A percentile compares a stretch with the other conserved stretches of the same genome.
These are phyloP conservation scores for Stegastes partitus DNA, from an alignment of 2,113 vertebrate species.

Conservation along the genomic window DNA sequence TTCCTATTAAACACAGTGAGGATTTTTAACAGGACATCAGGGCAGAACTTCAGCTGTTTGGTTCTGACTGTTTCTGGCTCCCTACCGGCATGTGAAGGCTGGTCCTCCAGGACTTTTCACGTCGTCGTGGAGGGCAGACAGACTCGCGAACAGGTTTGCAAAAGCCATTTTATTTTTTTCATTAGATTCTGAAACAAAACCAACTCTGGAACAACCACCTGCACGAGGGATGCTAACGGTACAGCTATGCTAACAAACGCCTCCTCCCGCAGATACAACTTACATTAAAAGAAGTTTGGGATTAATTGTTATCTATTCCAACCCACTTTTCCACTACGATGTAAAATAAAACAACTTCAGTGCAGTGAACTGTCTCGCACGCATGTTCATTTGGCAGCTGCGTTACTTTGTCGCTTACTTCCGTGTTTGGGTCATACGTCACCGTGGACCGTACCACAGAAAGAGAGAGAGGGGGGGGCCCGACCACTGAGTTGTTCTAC, in stretches of 20 bases:
- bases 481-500: background rate
- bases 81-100: constrained; percentile 27
- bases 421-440: constrained; percentile 40
- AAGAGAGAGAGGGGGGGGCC: background rate
- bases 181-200: background rate
- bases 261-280: too few relatives aligned
- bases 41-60: background rate
- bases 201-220: background rate
- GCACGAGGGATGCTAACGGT: background rate
- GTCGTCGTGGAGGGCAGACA: constrained; percentile 15
- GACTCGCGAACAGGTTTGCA: constrained; percentile 58
- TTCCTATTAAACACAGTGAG: constrained; percentile 25
- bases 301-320: background rate
- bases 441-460: constrained; percentile 11
- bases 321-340: too few relatives aligned
- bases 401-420: background rate
- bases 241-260: background rate
- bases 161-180: constrained; percentile 58
- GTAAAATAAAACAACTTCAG: too few relatives aligned
- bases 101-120: background rate
- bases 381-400: too few relatives aligned
- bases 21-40: background rate
- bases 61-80: too few relatives aligned
- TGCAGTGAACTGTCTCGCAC: too few relatives aligned
- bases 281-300: too few relatives aligned